Evolutionary conservation across 1,140 invertebrate species (phyloP).

Genomic region (Dendrolimus punctatus): DNA sequence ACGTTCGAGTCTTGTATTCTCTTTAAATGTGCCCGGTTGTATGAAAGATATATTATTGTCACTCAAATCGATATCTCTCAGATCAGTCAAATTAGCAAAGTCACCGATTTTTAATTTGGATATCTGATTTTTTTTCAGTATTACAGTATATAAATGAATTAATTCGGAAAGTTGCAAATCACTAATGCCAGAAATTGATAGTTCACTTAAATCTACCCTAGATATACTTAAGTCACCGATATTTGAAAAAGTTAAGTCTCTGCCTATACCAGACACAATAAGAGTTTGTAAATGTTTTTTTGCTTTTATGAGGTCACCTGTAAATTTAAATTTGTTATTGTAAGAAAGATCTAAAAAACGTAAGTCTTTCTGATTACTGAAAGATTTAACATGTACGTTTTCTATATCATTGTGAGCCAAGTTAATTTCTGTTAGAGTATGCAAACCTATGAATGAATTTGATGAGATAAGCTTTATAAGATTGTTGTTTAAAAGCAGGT

Average conservation of each 20-base stretch:
- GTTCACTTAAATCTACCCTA: conserved; percentile 24
- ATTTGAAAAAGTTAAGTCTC: conserved; percentile 18
- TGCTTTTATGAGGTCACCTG: conserved; percentile 9
- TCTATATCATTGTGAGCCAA: conserved; percentile 32
- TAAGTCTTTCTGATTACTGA: conserved; percentile 16
- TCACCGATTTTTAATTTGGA: conserved; percentile 16
- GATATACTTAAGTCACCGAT: conserved; percentile 12
- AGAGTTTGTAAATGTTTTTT: conserved; percentile 21
- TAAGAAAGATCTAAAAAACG: conserved; percentile 26
- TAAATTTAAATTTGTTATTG: conserved; percentile 18
- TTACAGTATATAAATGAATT: conserved; percentile 16
- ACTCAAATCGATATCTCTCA: conserved; percentile 32
- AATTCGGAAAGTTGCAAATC: conserved; percentile 18
- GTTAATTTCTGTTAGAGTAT: conserved; percentile 21
- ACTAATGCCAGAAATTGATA: conserved; percentile 20
- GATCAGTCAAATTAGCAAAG: conserved; percentile 16
- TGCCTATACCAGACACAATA: conserved; percentile 24
- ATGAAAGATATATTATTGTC: conserved; percentile 24
- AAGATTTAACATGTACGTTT: conserved; percentile 15
- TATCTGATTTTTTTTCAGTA: conserved; percentile 26
- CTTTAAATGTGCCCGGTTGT: conserved; percentile 26
- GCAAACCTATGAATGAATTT: conserved; percentile 19
- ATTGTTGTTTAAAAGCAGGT: conserved; percentile 38
- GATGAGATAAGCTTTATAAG: conserved; percentile 17
- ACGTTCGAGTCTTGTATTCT: conserved; percentile 16